Evolutionary conservation across 2,113 vertebrate genomes (phyloP).

Genomic region (Chloroceryle aenea): DNA sequence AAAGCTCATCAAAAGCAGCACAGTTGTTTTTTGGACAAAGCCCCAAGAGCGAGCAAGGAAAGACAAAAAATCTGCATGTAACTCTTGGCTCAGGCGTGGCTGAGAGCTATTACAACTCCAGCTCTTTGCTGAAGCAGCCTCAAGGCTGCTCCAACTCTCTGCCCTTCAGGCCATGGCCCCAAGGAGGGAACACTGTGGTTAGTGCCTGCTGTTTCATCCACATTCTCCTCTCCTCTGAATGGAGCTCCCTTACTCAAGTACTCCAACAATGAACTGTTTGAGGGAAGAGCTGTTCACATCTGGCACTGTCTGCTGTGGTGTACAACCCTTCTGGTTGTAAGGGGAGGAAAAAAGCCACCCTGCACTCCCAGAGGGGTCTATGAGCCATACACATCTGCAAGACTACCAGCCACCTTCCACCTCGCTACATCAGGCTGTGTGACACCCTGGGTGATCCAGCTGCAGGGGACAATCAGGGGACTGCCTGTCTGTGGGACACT

Average conservation of each 20-base stretch:
- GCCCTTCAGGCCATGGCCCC: not conserved
- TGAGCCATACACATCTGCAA: not conserved
- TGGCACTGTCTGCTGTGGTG: fast-evolving
- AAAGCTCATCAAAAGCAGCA: not conserved
- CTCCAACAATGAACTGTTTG: not conserved
- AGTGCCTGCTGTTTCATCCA: not conserved
- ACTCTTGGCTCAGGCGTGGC: not conserved
- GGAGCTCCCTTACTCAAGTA: not conserved
- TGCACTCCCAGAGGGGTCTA: not conserved
- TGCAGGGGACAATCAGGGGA: not conserved
- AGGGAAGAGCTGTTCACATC: not conserved
- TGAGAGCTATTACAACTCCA: not conserved
- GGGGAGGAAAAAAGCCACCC: not conserved
- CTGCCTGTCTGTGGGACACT: fast-evolving
- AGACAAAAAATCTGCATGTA: not conserved
- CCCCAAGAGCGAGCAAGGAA: not conserved
- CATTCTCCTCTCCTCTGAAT: fast-evolving
- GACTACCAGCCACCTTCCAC: not conserved
- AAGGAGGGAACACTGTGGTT: not conserved
- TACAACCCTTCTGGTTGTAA: not conserved
- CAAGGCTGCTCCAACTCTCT: not conserved
- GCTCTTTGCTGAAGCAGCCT: not conserved
- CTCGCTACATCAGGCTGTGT: fast-evolving
- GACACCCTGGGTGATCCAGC: not conserved
- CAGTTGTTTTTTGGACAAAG: not conserved